Evolutionary conservation across 2,888 invertebrate genomes (phyloP).

Genomic region (Plebejus anna): DNA sequence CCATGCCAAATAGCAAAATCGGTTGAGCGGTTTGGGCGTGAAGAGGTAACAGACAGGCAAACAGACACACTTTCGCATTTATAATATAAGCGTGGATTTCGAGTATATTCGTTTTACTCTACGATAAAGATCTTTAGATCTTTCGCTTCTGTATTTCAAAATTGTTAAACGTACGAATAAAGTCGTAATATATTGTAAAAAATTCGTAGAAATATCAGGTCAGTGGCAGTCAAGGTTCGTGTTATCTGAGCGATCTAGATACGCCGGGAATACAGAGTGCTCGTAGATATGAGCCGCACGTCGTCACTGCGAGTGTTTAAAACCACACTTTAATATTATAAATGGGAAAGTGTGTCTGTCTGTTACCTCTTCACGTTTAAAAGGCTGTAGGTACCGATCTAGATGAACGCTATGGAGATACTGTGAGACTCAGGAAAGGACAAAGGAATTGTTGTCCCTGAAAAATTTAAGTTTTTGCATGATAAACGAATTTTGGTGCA

Average conservation of each 20-base stretch:
- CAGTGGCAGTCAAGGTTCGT: conserved; percentile 37
- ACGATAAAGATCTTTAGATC: too few species aligned
- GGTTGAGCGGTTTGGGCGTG: too few species aligned
- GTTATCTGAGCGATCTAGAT: conserved; percentile 40
- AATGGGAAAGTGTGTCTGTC: conserved; percentile 9
- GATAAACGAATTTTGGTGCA: neutral
- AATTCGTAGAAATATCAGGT: conserved; percentile 32
- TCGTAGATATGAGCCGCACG: conserved; percentile 34
- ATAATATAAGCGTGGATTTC: too few species aligned
- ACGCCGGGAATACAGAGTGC: conserved; percentile 38
- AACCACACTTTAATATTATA: conserved; percentile 29
- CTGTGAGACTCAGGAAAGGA: too few species aligned
- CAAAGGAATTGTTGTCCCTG: neutral
- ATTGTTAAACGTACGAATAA: neutral
- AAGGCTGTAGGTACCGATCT: too few species aligned
- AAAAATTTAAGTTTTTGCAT: neutral
- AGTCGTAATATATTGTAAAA: conserved; percentile 10
- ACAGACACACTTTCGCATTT: too few species aligned
- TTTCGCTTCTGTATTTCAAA: neutral
- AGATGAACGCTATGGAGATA: too few species aligned
- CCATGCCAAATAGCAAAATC: too few species aligned
- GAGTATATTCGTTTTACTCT: too few species aligned
- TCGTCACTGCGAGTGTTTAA: conserved; percentile 39
- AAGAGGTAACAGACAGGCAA: too few species aligned
- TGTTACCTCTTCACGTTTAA: neutral